Base-by-base conservation (phyloP, 2,113 vertebrate genomes). In the Microcebus tavaratra region DNA sequence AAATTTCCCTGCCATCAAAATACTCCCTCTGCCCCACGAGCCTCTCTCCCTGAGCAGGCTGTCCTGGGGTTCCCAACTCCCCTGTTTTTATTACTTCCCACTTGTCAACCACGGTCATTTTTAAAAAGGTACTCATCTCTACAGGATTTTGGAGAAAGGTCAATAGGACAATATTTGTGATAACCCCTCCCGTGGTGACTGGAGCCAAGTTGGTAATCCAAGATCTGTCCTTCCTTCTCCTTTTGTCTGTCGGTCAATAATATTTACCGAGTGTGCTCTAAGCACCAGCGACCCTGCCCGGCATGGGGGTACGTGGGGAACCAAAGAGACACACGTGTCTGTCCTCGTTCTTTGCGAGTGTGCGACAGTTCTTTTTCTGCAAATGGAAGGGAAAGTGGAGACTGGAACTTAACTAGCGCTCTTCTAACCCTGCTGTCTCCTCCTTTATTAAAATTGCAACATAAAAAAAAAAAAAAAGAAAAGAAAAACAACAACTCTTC, bases 391-490 rank as follows among this genome's bases (percentile, higher is more conserved):
- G 23, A 31, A 50, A 61, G 48, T 31, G 11, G 91, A 75, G 70
- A 27, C 18, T 39, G 68, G 65, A 81, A 85, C 70, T 23, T 67
- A 53, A n/a, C 34, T 55, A 50, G 20, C 0, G 0, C 53, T 85
- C 65, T 34, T 90, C 76, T 45, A 27, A 36, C 48, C 45, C 23
- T 15, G n/a, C 67, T 3, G 7, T 70, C 68, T 90, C 90, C 39
- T 84, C 55, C 67, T 68, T 73, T 88, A 86, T 94, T 88, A 81
- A 85, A 94, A 91, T 39, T 85, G 70, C 94, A 96, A 92, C 85
- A 91, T 13, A 57, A 88, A 48, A 57, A 88, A 27, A 50, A 34
- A 73, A 14, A 87, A 20, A 42, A 42, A 42, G 50, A 88, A 48
- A 55, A 88, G 34, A 50, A 59, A 80, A 84, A 67, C 42, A 83